Evolutionary conservation across 2,797 vertebrate species (phyloP).

Genomic region (Mycteria americana): DNA sequence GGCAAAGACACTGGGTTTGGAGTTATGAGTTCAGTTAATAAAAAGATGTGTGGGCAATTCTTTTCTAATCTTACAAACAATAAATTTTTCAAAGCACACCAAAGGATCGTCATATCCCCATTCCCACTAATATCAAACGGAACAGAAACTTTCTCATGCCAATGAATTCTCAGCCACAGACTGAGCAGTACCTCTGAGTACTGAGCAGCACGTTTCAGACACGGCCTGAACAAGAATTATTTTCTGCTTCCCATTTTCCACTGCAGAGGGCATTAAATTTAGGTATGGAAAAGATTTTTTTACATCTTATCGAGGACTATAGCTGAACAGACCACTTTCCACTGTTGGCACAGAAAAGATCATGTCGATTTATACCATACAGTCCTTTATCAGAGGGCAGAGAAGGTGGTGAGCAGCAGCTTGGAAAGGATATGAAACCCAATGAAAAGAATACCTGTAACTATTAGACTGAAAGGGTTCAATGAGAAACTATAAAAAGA

Average conservation of each 20-base stretch:
- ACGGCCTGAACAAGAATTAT: neutral
- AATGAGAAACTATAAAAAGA: neutral
- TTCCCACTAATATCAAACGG: neutral
- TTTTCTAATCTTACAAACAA: slow-evolving; percentile 7
- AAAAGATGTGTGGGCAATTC: neutral
- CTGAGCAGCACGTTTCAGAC: neutral
- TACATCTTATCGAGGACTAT: neutral
- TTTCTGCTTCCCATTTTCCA: neutral
- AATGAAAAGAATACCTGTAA: neutral
- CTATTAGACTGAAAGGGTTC: neutral
- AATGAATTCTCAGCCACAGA: neutral
- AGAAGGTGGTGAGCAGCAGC: neutral
- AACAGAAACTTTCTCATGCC: neutral
- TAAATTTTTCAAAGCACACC: neutral
- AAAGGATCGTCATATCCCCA: neutral
- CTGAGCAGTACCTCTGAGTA: neutral
- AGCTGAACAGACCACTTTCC: neutral
- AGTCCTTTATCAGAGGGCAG: neutral
- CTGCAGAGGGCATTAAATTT: neutral
- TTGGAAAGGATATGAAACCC: neutral
- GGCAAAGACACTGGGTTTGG: neutral
- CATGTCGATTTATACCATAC: neutral
- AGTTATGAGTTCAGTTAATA: neutral
- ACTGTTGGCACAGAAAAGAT: neutral
- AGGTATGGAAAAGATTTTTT: neutral